phyloP scores from a whole-genome alignment of 2,113 vertebrate genomes.

The Cynoglossus semilaevis region DNA sequence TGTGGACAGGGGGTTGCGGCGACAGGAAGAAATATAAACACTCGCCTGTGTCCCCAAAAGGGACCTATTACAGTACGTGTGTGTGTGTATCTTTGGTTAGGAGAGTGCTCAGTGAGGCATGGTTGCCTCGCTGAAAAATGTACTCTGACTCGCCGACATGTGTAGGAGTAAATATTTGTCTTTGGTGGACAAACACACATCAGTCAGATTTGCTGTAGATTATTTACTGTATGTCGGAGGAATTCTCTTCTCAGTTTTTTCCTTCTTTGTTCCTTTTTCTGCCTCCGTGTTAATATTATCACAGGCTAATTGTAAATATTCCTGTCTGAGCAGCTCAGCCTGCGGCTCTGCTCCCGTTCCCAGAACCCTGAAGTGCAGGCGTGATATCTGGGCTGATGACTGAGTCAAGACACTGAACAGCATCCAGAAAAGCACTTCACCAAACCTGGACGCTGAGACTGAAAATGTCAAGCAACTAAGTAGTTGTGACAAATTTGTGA shows the following conservation, averaged over 20 bases:
- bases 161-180: conserved; percentile 74
- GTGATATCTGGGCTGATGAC: conserved; percentile 23
- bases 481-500: conserved; percentile 42
- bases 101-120: conserved; percentile 38
- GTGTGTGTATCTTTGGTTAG: conserved; percentile 26
- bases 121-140: conserved; percentile 61
- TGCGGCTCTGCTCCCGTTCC: conserved; percentile 4
- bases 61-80: conserved; percentile 11
- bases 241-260: conserved; percentile 5
- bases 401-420: conserved; percentile 21
- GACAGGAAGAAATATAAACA: no score
- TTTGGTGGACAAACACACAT: conserved; percentile 67
- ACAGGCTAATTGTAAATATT: conserved; percentile 24
- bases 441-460: conserved; percentile 7
- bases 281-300: conserved; percentile 24
- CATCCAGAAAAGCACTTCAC: conserved; percentile 11
- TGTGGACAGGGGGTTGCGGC: no score
- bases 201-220: conserved; percentile 49
- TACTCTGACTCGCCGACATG: conserved; percentile 56
- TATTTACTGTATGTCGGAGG: conserved; percentile 37
- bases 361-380: conserved; percentile 5
- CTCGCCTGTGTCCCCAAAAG: neutral
- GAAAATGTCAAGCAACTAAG: conserved; percentile 39
- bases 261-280: conserved; percentile 5
- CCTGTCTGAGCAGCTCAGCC: conserved; percentile 6